These are phyloP conservation scores for Rambutsinella grinnellia DNA, from an alignment of 2,888 invertebrate species.

Conservation along the genomic window DNA sequence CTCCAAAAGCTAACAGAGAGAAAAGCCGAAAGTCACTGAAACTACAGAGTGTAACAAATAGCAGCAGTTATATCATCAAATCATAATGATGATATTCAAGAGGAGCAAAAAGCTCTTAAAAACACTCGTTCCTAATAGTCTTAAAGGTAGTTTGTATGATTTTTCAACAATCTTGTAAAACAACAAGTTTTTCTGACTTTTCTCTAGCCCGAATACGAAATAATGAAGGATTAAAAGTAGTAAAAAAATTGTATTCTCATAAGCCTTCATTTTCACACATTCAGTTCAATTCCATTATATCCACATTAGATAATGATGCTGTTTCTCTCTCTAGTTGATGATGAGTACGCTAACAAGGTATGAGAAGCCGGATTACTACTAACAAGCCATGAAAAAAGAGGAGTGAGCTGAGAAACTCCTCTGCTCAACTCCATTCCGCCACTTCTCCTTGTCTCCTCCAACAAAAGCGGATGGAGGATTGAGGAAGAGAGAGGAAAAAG, in stretches of 20 bases:
- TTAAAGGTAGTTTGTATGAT: conserved; percentile 1
- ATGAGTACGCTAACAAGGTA: conserved; percentile 46
- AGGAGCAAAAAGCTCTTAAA: not conserved
- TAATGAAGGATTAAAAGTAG: conserved; percentile 51
- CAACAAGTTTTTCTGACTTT: conserved; percentile 26
- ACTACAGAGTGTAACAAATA: conserved; percentile 22
- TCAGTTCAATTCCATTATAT: conserved; percentile 34
- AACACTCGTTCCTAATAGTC: not conserved
- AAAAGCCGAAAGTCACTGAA: conserved; percentile 39
- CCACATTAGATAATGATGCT: conserved; percentile 30
- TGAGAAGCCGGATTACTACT: conserved; percentile 47
- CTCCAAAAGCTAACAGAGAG: not conserved
- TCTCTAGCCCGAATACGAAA: conserved; percentile 32
- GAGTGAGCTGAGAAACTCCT: conserved; percentile 37
- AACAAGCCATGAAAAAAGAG: conserved; percentile 53
- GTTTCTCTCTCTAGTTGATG: conserved; percentile 17
- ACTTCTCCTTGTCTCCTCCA: not conserved
- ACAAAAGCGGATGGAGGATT: not conserved
- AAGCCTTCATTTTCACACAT: conserved; percentile 58
- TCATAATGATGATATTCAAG: not conserved
- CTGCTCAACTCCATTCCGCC: conserved; percentile 2
- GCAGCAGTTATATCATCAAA: not conserved
- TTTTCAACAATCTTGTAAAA: conserved; percentile 55
- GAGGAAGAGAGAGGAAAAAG: conserved; percentile 11
- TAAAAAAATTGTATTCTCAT: conserved; percentile 39